Percentiles rank a stretch among this genome's conserved stretches.
These are phyloP conservation scores for Myiothlypis chrysogaster DNA, from an alignment of 2,797 vertebrate species.

Conservation along the genomic window DNA sequence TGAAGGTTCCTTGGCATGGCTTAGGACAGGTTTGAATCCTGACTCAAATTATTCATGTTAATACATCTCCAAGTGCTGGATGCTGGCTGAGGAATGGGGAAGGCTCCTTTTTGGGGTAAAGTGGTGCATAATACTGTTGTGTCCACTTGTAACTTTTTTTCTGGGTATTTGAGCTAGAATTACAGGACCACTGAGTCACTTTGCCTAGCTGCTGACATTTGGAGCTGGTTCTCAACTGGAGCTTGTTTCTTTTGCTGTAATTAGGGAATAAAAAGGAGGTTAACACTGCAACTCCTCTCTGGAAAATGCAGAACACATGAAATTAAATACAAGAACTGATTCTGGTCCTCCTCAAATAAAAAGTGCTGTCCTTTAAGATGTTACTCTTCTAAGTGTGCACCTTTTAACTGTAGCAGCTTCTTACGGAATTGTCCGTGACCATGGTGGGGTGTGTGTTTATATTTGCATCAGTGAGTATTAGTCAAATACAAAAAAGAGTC, in stretches of 20 bases:
- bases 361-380: background rate
- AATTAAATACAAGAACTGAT: background rate
- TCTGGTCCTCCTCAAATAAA: background rate
- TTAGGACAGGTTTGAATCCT: background rate
- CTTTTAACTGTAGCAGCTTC: background rate
- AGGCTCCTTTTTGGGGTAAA: background rate
- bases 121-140: background rate
- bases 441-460: background rate
- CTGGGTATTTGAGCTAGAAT: background rate
- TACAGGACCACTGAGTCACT: background rate
- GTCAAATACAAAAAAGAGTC: background rate
- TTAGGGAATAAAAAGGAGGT: background rate
- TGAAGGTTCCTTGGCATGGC: background rate
- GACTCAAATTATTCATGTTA: accelerated
- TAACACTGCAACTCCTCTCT: background rate
- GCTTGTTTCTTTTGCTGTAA: background rate
- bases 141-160: background rate
- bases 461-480: background rate
- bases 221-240: background rate
- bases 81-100: background rate
- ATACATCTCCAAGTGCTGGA: background rate
- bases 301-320: background rate
- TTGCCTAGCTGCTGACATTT: background rate
- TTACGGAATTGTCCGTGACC: background rate
- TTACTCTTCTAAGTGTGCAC: background rate